Conservation (phyloP, 2,888 invertebrate species). For the Syrphus vitripennis region DNA sequence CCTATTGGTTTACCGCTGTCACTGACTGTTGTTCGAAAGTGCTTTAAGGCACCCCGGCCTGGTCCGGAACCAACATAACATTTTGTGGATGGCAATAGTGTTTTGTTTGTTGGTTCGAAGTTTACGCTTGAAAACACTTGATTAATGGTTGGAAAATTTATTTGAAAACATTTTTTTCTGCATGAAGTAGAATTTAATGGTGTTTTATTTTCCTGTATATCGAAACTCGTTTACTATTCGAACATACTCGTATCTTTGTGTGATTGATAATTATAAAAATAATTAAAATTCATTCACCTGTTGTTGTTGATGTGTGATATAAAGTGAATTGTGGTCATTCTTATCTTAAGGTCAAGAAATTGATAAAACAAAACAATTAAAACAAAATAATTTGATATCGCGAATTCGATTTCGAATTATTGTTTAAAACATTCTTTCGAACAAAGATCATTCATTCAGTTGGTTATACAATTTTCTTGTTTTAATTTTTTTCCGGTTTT, state of each 20-base stretch:
- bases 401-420: constrained; percentile 6
- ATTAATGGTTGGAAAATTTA: constrained; percentile 45
- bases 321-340: constrained; percentile 3
- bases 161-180: constrained; percentile 15
- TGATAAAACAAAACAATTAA: constrained; percentile 16
- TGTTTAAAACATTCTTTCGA: not conserved
- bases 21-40: constrained; percentile 15
- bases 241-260: constrained; percentile 6
- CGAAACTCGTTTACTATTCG: not conserved
- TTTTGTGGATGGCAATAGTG: constrained; percentile 22
- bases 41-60: constrained; percentile 25
- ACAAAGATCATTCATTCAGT: constrained; percentile 12
- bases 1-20: constrained; percentile 5
- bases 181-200: constrained; percentile 16
- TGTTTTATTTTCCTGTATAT: constrained; percentile 1
- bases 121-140: constrained; percentile 50
- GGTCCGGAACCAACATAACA: not conserved
- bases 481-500: not conserved
- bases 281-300: not conserved
- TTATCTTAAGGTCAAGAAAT: constrained; percentile 48
- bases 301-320: not conserved
- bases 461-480: not conserved
- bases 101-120: constrained; percentile 26
- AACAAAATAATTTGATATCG: constrained; percentile 9
- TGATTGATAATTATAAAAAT: constrained; percentile 14